Percentiles rank a stretch among this genome's conserved stretches.
Conservation (phyloP, 2,888 invertebrate genomes). For the Eledona agricola region DNA sequence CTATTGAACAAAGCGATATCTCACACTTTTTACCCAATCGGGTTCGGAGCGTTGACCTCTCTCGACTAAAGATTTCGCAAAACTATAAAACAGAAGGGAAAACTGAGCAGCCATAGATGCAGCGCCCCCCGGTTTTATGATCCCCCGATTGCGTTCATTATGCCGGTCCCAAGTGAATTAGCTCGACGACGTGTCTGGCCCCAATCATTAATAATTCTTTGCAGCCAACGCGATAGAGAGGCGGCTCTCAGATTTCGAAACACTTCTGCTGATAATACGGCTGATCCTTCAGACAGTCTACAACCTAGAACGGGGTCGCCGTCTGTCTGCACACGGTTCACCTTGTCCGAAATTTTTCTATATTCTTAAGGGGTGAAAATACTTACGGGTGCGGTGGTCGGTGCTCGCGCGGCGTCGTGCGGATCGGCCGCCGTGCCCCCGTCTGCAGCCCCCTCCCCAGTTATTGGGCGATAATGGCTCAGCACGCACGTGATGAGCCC, state of each 20-base stretch:
- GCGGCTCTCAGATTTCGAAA: too few species aligned
- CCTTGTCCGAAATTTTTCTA: too few species aligned
- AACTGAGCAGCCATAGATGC: too few species aligned
- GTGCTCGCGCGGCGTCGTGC: conserved; percentile 59
- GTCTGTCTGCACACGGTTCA: too few species aligned
- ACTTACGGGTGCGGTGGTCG: conserved; percentile 62
- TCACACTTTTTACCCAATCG: too few species aligned
- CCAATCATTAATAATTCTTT: conserved; percentile 12
- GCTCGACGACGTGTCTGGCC: conserved; percentile 4
- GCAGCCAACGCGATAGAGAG: too few species aligned
- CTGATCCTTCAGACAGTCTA: conserved; percentile 47
- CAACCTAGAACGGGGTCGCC: conserved; percentile 53
- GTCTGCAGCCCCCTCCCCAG: conserved; percentile 52
- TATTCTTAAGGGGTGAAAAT: conserved; percentile 19
- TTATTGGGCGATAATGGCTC: conserved; percentile 70
- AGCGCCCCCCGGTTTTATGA: too few species aligned
- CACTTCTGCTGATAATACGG: too few species aligned
- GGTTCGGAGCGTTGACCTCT: too few species aligned
- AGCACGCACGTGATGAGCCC: conserved; percentile 66
- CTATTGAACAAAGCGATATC: too few species aligned
- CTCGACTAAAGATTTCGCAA: too few species aligned
- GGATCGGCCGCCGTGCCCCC: conserved; percentile 57
- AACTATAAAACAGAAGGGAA: too few species aligned
- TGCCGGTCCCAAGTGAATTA: conserved; percentile 16
- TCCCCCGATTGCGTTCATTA: conserved; percentile 9